Conservation (phyloP, 2,113 vertebrate genomes). For the Cebus imitator region DNA sequence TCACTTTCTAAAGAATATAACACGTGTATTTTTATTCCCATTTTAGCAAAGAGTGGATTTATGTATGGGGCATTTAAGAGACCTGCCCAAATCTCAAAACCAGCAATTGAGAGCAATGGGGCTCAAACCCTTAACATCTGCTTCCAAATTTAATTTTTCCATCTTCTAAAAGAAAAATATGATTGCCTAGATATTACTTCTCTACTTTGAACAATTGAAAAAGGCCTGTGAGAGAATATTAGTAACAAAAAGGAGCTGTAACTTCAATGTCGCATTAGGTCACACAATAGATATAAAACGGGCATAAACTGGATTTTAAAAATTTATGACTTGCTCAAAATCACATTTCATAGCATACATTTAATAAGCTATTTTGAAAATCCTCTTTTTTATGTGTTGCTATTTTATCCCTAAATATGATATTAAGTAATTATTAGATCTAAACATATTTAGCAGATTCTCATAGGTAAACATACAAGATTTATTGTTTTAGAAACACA, state of each 20-base stretch:
- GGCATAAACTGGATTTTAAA: background rate
- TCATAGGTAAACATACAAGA: background rate
- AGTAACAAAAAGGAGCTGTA: background rate
- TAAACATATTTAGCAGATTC: background rate
- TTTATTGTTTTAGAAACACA: background rate
- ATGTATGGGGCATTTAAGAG: background rate
- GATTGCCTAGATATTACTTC: background rate
- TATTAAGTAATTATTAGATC: background rate
- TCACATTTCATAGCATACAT: background rate
- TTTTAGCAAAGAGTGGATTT: background rate
- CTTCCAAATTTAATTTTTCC: background rate
- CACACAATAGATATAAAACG: background rate
- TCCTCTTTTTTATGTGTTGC: background rate
- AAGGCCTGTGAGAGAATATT: background rate
- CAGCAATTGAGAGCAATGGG: background rate
- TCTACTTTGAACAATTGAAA: background rate
- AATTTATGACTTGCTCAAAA: background rate
- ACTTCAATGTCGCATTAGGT: background rate
- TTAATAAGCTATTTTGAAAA: background rate
- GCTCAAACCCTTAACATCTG: background rate
- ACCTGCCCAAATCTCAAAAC: background rate
- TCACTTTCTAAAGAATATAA: background rate
- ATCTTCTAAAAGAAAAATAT: conserved; percentile 10
- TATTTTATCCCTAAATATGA: background rate
- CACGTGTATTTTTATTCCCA: background rate